Conservation (phyloP, 2,797 vertebrate species). For the Mormyrops attenuatus region DNA sequence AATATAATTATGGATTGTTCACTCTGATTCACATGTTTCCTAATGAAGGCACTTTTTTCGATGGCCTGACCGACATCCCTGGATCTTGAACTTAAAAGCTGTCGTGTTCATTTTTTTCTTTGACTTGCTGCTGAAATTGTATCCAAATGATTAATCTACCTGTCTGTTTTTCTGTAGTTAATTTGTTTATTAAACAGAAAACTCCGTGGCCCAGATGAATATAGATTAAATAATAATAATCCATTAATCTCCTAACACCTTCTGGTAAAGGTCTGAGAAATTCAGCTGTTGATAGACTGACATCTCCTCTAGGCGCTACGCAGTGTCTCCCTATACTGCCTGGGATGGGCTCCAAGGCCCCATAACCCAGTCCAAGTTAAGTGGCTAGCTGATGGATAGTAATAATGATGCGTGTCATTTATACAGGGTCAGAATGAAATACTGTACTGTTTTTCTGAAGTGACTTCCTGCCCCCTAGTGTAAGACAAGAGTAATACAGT, state of each 20-base stretch:
- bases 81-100: neutral
- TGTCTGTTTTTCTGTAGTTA: neutral
- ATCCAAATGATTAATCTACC: neutral
- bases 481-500: neutral
- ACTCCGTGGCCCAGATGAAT: neutral
- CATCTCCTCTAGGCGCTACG: neutral
- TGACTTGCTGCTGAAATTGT: neutral
- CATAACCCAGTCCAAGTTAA: neutral
- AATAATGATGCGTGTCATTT: neutral
- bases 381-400: neutral
- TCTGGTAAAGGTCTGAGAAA: neutral
- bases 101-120: neutral
- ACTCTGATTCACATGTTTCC: neutral
- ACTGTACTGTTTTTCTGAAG: neutral
- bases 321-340: neutral
- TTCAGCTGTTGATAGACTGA: neutral
- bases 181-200: neutral
- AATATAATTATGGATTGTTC: neutral
- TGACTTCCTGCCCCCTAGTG: constrained; percentile 23
- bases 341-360: neutral
- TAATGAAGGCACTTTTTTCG: neutral
- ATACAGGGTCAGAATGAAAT: neutral
- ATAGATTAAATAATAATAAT: neutral
- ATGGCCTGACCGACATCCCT: neutral
- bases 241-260: neutral